A percentile compares a stretch with the other conserved stretches of the same genome.
phyloP scores from a whole-genome alignment of 2,113 vertebrate genomes.

The Helogale parvula region DNA sequence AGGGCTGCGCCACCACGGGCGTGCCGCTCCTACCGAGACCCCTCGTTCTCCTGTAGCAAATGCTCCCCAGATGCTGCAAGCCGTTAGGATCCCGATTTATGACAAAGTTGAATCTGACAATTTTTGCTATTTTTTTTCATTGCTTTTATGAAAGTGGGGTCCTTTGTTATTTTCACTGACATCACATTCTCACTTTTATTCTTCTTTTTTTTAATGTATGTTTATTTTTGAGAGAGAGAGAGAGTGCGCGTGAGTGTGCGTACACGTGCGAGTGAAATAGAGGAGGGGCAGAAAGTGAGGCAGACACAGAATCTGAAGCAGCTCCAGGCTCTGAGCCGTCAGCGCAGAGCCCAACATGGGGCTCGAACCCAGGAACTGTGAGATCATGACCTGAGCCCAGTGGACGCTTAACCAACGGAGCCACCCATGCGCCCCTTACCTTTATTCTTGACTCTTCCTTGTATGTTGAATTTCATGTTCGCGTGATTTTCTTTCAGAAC shows the following conservation, averaged over 20 bases:
- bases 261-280: too few species aligned
- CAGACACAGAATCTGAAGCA: too few species aligned
- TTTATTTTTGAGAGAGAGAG: too few species aligned
- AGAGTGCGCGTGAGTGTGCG: too few species aligned
- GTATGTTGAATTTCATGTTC: neutral
- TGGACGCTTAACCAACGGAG: too few species aligned
- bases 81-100: neutral
- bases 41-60: neutral
- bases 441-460: neutral
- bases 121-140: neutral
- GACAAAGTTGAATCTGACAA: slow-evolving; percentile 4
- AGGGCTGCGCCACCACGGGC: neutral
- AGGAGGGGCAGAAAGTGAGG: too few species aligned
- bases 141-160: neutral
- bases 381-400: too few species aligned
- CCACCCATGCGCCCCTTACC: neutral
- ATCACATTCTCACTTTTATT: neutral
- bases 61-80: neutral
- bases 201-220: neutral
- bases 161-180: neutral
- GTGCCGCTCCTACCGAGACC: neutral
- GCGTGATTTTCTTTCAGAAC: neutral
- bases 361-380: too few species aligned
- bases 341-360: too few species aligned
- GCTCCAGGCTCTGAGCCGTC: too few species aligned